These are phyloP conservation scores for Misgurnus anguillicaudatus DNA, from an alignment of 2,113 vertebrate species.

Conservation along the genomic window DNA sequence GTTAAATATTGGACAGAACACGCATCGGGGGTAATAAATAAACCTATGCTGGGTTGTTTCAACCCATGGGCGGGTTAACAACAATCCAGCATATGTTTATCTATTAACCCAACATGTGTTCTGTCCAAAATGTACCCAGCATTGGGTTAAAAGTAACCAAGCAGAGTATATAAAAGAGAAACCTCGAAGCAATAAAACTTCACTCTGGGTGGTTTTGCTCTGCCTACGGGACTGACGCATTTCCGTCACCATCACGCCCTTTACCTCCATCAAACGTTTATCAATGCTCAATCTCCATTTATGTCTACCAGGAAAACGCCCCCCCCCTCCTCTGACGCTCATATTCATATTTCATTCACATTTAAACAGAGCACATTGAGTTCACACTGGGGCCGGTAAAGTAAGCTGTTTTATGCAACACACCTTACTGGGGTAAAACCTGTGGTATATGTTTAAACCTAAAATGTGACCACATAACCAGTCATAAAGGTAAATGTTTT, in stretches of 20 bases:
- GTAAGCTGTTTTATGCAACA: neutral
- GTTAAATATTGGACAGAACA: too few relatives aligned
- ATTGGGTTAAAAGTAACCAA: too few relatives aligned
- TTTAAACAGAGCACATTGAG: neutral
- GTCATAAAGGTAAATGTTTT: too few relatives aligned
- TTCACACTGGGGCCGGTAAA: neutral
- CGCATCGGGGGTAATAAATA: too few relatives aligned
- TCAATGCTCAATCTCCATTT: neutral
- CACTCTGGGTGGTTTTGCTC: neutral
- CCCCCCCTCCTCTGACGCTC: neutral
- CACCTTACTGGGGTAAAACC: neutral
- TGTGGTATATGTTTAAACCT: neutral
- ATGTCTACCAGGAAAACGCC: neutral
- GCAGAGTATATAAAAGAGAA: neutral
- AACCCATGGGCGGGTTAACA: too few relatives aligned
- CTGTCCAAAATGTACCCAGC: too few relatives aligned
- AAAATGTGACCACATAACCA: too few relatives aligned
- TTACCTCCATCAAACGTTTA: neutral
- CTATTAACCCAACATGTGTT: too few relatives aligned
- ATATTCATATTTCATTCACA: conserved; percentile 11
- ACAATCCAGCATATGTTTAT: too few relatives aligned
- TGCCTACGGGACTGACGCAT: neutral
- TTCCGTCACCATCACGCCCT: neutral
- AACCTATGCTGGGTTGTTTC: too few relatives aligned
- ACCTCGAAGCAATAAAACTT: neutral